Conservation (phyloP, 2,113 vertebrate species). For the Nasalis larvatus region DNA sequence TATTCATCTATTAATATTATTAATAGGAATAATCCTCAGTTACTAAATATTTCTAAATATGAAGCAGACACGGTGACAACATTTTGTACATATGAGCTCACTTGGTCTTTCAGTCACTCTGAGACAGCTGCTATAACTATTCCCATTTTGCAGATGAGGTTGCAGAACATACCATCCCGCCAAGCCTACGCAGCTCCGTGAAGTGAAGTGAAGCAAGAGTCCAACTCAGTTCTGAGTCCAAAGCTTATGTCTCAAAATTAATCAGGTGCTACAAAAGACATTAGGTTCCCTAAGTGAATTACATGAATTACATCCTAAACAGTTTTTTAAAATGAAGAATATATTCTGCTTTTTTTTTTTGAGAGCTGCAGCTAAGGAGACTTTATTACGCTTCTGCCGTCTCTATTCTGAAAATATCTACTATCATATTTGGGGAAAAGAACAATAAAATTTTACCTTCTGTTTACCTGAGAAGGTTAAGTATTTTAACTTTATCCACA, state of each 20-base stretch:
- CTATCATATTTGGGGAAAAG: neutral
- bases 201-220: no score
- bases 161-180: rapidly evolving
- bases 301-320: neutral
- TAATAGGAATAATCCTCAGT: rapidly evolving
- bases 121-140: rapidly evolving
- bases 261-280: no score
- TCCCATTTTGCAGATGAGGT: rapidly evolving
- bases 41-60: neutral
- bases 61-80: rapidly evolving
- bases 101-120: rapidly evolving
- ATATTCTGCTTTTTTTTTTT: neutral
- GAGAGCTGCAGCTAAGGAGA: neutral
- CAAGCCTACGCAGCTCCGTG: rapidly evolving
- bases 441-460: rapidly evolving
- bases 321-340: neutral
- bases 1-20: rapidly evolving
- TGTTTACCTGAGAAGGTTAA: neutral
- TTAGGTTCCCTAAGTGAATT: neutral
- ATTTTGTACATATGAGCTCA: rapidly evolving
- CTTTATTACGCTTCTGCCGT: neutral
- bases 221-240: neutral
- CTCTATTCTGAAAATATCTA: neutral
- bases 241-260: neutral
- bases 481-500: neutral